These are phyloP conservation scores for Ophion costatus DNA, from an alignment of 2,888 invertebrate genomes.

Conservation along the genomic window DNA sequence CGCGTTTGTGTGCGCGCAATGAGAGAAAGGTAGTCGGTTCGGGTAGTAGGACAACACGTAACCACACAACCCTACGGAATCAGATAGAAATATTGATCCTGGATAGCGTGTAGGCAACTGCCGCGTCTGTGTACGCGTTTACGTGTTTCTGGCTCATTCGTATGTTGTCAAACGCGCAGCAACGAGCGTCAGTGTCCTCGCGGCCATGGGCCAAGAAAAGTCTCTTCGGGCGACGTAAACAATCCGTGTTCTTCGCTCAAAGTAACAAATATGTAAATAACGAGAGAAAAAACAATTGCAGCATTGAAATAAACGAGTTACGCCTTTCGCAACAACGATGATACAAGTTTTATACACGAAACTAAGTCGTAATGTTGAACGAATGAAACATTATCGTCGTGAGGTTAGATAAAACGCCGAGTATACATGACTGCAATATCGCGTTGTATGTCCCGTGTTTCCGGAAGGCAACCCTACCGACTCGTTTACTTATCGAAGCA, in stretches of 20 bases:
- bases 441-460: neutral
- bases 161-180: conserved; percentile 73
- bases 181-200: conserved; percentile 52
- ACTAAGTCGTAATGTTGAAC: neutral
- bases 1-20: conserved; percentile 52
- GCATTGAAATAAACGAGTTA: neutral
- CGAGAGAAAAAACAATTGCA: neutral
- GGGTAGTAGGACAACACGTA: conserved; percentile 76
- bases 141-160: conserved; percentile 65
- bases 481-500: conserved; percentile 22
- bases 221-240: conserved; percentile 36
- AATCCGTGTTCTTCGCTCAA: conserved; percentile 14
- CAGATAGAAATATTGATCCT: conserved; percentile 81
- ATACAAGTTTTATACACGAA: conserved; percentile 5
- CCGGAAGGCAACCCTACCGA: conserved; percentile 42
- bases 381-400: conserved; percentile 33
- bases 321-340: neutral
- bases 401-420: neutral
- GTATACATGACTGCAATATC: conserved; percentile 6
- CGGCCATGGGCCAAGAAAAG: conserved; percentile 52
- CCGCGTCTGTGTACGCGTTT: conserved; percentile 27
- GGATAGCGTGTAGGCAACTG: conserved; percentile 68
- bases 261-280: neutral
- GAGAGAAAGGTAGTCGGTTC: conserved; percentile 73
- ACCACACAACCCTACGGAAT: conserved; percentile 68